Evolutionary conservation across 2,888 invertebrate genomes (phyloP).

Genomic region (Abrostola tripartita): DNA sequence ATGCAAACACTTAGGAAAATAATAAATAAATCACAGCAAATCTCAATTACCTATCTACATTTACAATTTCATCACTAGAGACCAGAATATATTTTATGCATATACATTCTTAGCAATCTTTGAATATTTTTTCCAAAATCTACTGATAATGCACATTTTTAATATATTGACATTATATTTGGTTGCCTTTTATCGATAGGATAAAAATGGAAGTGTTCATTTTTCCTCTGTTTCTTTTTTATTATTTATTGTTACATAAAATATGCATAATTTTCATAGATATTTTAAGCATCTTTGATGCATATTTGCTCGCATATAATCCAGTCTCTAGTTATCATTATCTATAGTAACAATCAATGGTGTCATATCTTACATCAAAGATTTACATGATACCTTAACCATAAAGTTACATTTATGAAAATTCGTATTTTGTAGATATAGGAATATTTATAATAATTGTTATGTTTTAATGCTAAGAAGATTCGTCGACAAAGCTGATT

Average conservation of each 20-base stretch:
- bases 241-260: too few species aligned
- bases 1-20: conserved; percentile 60
- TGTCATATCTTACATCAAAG: conserved; percentile 67
- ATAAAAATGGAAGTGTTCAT: too few species aligned
- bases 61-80: conserved; percentile 55
- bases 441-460: conserved; percentile 54
- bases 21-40: conserved; percentile 78
- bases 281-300: too few species aligned
- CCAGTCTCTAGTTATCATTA: conserved; percentile 46
- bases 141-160: too few species aligned
- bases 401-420: conserved; percentile 61
- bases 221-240: too few species aligned
- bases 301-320: too few species aligned
- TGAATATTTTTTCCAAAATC: too few species aligned
- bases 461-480: conserved; percentile 42
- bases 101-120: too few species aligned
- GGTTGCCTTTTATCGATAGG: too few species aligned
- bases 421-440: conserved; percentile 69
- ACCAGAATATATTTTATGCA: too few species aligned
- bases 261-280: too few species aligned
- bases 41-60: conserved; percentile 74
- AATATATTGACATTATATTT: too few species aligned
- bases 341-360: conserved; percentile 69
- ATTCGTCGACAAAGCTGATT: conserved; percentile 38
- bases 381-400: conserved; percentile 54